These are phyloP conservation scores for Polypedilum vanderplanki DNA, from an alignment of 1,140 invertebrate species.

Conservation along the genomic window DNA sequence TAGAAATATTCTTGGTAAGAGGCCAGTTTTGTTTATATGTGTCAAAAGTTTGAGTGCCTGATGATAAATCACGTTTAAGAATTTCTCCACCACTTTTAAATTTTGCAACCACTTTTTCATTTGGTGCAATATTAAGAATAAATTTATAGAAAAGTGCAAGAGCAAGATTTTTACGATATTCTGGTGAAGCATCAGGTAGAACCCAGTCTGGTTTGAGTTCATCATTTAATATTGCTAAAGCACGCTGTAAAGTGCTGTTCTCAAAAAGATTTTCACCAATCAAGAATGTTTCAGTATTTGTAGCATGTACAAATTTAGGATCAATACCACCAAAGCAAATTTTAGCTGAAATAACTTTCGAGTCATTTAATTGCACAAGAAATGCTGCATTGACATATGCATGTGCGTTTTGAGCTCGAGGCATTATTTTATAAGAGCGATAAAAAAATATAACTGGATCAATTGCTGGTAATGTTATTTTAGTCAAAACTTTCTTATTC, in stretches of 20 bases:
- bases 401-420: slow-evolving; percentile 65
- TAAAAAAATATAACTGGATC: slow-evolving; percentile 35
- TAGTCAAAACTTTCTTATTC: slow-evolving; percentile 27
- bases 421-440: slow-evolving; percentile 44
- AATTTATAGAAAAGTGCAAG: slow-evolving; percentile 56
- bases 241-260: slow-evolving; percentile 45
- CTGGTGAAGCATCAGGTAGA: slow-evolving; percentile 54
- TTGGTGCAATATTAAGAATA: slow-evolving; percentile 13
- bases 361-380: slow-evolving; percentile 49
- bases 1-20: slow-evolving; percentile 58
- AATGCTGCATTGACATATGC: slow-evolving; percentile 70
- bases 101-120: background rate
- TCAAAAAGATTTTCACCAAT: slow-evolving; percentile 39
- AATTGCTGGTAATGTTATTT: slow-evolving; percentile 37
- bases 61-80: slow-evolving; percentile 49
- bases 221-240: slow-evolving; percentile 46
- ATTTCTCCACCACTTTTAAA: slow-evolving; percentile 17
- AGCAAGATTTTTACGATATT: slow-evolving; percentile 53
- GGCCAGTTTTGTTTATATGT: slow-evolving; percentile 52
- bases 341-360: slow-evolving; percentile 31
- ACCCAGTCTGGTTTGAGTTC: slow-evolving; percentile 57
- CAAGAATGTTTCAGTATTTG: slow-evolving; percentile 51
- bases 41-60: slow-evolving; percentile 57
- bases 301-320: slow-evolving; percentile 54
- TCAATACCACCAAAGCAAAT: slow-evolving; percentile 57